Evolutionary conservation across 2,113 vertebrate genomes (phyloP).

Genomic region (Dipodomys stephensi): DNA sequence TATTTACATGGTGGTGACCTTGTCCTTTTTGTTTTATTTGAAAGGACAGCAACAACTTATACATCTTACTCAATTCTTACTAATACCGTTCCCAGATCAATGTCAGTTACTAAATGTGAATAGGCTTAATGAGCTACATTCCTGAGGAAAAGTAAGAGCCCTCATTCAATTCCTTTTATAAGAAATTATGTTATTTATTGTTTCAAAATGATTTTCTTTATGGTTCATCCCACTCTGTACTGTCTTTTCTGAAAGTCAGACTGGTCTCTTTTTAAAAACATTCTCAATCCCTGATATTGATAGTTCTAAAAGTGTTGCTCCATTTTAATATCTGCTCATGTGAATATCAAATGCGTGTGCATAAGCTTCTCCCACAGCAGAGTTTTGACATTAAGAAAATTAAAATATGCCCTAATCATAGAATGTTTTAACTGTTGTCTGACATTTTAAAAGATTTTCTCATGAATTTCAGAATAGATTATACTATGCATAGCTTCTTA

Average conservation of each 20-base stretch:
- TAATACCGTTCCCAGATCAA: not conserved
- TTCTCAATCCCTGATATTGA: slow-evolving; percentile 57
- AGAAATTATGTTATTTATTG: slow-evolving; percentile 25
- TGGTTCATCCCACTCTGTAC: not conserved
- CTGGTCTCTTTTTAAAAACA: slow-evolving; percentile 26
- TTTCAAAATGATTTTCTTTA: slow-evolving; percentile 53
- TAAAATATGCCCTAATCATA: slow-evolving; percentile 81
- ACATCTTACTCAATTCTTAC: not conserved
- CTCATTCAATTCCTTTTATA: not conserved
- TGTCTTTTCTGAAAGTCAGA: slow-evolving; percentile 61
- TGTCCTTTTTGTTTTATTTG: not conserved
- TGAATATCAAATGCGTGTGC: slow-evolving; percentile 75
- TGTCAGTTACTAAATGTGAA: slow-evolving; percentile 6
- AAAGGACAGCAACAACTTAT: not conserved
- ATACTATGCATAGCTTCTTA: slow-evolving; percentile 70
- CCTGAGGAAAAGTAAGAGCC: not conserved
- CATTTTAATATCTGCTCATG: slow-evolving; percentile 75
- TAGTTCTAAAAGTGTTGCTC: slow-evolving; percentile 67
- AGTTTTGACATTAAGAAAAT: slow-evolving; percentile 84
- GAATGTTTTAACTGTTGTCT: slow-evolving; percentile 81
- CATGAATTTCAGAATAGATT: slow-evolving; percentile 78
- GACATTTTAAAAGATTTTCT: slow-evolving; percentile 82
- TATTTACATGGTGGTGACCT: not conserved
- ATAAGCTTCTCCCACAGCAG: slow-evolving; percentile 74
- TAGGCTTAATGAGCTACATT: not conserved